These are phyloP conservation scores for Neoscelio sp. DNA, from an alignment of 2,888 invertebrate genomes.

Conservation along the genomic window DNA sequence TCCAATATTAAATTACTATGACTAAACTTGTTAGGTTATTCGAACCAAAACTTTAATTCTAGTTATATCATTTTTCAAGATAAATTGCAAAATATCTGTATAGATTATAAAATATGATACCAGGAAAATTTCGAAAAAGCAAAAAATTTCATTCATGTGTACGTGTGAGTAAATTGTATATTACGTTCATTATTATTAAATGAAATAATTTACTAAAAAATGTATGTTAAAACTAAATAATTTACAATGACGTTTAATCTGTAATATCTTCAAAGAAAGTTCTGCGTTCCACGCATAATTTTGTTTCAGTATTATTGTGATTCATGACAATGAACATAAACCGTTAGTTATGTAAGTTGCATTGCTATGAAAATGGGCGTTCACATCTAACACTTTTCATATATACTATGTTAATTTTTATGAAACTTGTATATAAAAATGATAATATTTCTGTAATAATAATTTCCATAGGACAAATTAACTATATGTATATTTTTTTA, in stretches of 20 bases:
- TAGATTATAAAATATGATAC: too few relatives aligned
- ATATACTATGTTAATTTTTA: background rate
- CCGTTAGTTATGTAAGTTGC: background rate
- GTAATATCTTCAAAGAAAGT: slow-evolving; percentile 9
- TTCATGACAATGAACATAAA: slow-evolving; percentile 6
- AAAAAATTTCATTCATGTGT: too few relatives aligned
- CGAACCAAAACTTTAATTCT: slow-evolving; percentile 27
- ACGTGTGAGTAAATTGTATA: too few relatives aligned
- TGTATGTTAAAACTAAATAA: too few relatives aligned
- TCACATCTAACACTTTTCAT: slow-evolving; percentile 5
- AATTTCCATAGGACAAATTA: too few relatives aligned
- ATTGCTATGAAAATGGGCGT: slow-evolving; percentile 8
- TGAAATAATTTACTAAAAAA: too few relatives aligned
- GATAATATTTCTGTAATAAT: too few relatives aligned
- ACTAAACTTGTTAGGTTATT: slow-evolving; percentile 26
- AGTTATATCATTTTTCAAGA: slow-evolving; percentile 6
- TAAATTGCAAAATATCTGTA: slow-evolving; percentile 5
- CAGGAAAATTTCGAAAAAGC: too few relatives aligned
- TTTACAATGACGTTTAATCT: too few relatives aligned
- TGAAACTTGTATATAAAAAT: background rate
- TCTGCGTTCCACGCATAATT: slow-evolving; percentile 12
- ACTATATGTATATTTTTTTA: too few relatives aligned
- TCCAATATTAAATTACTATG: slow-evolving; percentile 39
- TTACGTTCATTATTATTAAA: too few relatives aligned
- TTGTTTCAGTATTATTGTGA: slow-evolving; percentile 8